A percentile compares a stretch with the other conserved stretches of the same genome.
phyloP scores from a whole-genome alignment of 2,113 vertebrate genomes.

The Fulmarus glacialis region DNA sequence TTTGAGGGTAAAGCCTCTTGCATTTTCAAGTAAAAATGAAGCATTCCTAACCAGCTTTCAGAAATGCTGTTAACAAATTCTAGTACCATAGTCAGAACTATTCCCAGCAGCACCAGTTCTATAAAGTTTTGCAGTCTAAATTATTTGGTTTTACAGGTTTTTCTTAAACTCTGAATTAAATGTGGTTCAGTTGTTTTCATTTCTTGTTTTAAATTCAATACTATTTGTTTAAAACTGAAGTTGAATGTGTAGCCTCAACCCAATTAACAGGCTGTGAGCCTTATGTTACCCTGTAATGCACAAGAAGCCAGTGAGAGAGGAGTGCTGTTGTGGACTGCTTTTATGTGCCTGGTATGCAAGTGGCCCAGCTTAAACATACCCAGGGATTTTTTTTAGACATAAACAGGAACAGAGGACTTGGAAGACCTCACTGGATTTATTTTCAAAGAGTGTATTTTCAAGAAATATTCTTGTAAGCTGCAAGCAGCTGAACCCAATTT shows the following conservation, averaged over 20 bases:
- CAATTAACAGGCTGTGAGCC: background rate
- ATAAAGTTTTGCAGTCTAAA: background rate
- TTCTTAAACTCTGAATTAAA: background rate
- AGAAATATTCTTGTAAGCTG: background rate
- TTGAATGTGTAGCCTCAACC: background rate
- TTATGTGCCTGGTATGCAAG: background rate
- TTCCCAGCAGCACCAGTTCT: background rate
- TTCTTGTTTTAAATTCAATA: background rate
- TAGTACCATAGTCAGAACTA: background rate
- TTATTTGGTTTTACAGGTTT: background rate
- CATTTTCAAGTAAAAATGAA: background rate
- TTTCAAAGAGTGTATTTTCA: background rate
- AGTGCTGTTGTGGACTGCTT: background rate
- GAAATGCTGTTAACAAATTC: background rate
- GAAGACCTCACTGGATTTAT: background rate
- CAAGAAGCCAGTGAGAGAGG: background rate
- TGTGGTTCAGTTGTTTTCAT: background rate
- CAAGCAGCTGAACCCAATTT: background rate
- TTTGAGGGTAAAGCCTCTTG: background rate
- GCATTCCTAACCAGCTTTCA: background rate
- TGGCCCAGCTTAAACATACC: background rate
- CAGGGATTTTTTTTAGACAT: background rate
- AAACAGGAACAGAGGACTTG: background rate
- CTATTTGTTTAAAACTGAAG: background rate
- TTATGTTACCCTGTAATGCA: rapidly evolving